Evolutionary conservation across 2,888 invertebrate genomes (phyloP), one percentile per base, ranked within the genome.

Genomic region (Scaptomyza caliginosa): DNA sequence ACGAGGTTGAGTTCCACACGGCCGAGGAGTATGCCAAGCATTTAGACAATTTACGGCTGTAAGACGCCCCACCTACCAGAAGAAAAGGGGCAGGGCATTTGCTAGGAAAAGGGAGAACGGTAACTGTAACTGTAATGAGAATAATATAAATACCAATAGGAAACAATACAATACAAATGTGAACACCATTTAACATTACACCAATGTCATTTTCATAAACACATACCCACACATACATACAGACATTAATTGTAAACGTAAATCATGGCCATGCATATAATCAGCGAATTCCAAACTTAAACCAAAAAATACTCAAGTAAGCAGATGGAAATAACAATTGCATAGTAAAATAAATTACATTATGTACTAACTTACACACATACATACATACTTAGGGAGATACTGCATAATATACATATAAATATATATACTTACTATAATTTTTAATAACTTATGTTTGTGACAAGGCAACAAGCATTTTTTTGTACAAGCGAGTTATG

Each of bases 1-100:
- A 10, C 57, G 74, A 57, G 51, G 42, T 74, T 56, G 88, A 90
- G 67, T 91, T 90, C 69, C 62, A 69, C 32, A 90, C 89, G 63
- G 89, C 88, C 59, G 88, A 90, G 28, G 89, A 90, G 57, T 91
- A 91, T 56, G 91, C 86, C 46, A 74, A 80, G 55, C 84, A 91
- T 81, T 83, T 91, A 69, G 83, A 86, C 46, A 77, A 87, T 70
- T 84, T 90, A 78, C 77, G 79, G 70, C 72, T 75, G 69, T 85
- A 82, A 89, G 54, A 40, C 23, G 50, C 49, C 26, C 19, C 51
- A 50, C 28, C 56, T 58, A 42, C 40, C 39, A 32, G 56, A 11
- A 46, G 26, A 49, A 19, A 28, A 7, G 30, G 19, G n/a, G 38
- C 19, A 34, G n/a, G 24, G 17, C 19, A 10, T 24, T 42, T 43